Base-by-base conservation (phyloP, 2,888 invertebrate species). In the Steinernema hermaphroditum region DNA sequence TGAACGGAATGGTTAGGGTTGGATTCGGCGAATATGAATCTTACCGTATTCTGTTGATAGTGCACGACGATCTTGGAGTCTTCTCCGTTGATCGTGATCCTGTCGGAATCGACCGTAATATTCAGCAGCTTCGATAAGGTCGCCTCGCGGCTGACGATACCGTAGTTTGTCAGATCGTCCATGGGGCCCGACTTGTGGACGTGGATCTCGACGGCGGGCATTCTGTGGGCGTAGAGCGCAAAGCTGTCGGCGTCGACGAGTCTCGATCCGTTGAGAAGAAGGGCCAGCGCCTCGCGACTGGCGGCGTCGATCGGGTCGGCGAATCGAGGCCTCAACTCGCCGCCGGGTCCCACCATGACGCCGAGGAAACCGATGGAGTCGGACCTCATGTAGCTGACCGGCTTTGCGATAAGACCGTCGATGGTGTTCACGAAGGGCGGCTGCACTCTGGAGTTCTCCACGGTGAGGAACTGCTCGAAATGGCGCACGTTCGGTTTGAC, bases 151-250 rank as follows among this genome's bases (percentile, higher is more conserved):
- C 62, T 62, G 12, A 62, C 62, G 27, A 62, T 62, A 27, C 62
- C 62, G 62, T 62, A 62, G n/a, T 62, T 62, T 16, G 62, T 62
- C 62, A 62, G 32, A 32, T 62, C 62, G 62, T 62, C 62, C 62
- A 62, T 62, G 8, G 27, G 62, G 2, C 12, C n/a, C 32, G 29
- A 14, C 62, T 62, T 62, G 62, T 29, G 32, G 16, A 62, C 32
- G 29, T 62, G 62, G 27, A 62, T 62, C 62, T 62, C 62, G 1
- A 62, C 62, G 16, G 16, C 4, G 4, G 62, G 62, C 32, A n/a
- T 62, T 2, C 62, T 22, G 2, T 62, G 32, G 2, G 62, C 62
- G 62, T 29, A 62, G 62, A 62, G 6, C 1, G 32, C 62, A 27
- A 16, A 62, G n/a, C 32, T 32, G 32, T 62, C 62, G 27, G 62